A percentile compares a stretch with the other conserved stretches of the same genome.
Evolutionary conservation across 2,888 invertebrate species (phyloP).

Genomic region (Coelinius sp.): DNA sequence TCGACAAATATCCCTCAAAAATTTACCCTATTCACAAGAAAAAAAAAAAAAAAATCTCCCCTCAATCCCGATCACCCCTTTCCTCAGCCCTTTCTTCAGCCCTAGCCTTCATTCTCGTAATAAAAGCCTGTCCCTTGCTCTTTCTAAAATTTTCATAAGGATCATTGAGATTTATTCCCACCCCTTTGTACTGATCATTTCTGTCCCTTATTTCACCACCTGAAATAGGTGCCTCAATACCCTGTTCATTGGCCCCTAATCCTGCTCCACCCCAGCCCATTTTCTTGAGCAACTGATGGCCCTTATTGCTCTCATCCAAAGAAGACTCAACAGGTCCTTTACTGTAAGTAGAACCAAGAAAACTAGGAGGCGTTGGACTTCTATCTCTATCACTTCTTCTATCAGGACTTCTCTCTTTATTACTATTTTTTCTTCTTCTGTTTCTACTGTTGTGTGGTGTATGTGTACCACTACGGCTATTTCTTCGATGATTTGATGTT

Average conservation of each 20-base stretch:
- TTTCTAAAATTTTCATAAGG: slow-evolving; percentile 98
- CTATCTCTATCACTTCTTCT: slow-evolving; percentile 65
- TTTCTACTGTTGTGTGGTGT: slow-evolving; percentile 71
- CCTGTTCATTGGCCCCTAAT: slow-evolving; percentile 94
- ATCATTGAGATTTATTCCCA: slow-evolving; percentile 93
- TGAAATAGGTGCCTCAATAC: slow-evolving; percentile 94
- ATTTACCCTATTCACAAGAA: no score
- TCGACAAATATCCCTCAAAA: no score
- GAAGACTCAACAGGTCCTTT: slow-evolving; percentile 75
- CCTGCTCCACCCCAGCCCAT: slow-evolving; percentile 99
- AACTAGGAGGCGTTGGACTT: slow-evolving; percentile 81
- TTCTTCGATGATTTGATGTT: slow-evolving; percentile 65
- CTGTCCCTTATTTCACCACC: slow-evolving; percentile 92
- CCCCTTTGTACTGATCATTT: slow-evolving; percentile 94
- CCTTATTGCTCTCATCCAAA: slow-evolving; percentile 91
- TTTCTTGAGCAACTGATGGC: slow-evolving; percentile 95
- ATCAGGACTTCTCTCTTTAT: slow-evolving; percentile 68
- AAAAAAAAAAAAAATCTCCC: neutral
- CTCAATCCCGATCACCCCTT: slow-evolving; percentile 68
- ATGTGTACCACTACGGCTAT: slow-evolving; percentile 67
- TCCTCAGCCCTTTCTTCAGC: slow-evolving; percentile 81
- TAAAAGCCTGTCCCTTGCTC: slow-evolving; percentile 95
- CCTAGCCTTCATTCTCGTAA: slow-evolving; percentile 92
- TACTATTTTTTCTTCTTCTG: slow-evolving; percentile 70
- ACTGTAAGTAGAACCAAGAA: slow-evolving; percentile 72